Conservation (phyloP, 2,797 vertebrate species). For the Anniella stebbinsi region DNA sequence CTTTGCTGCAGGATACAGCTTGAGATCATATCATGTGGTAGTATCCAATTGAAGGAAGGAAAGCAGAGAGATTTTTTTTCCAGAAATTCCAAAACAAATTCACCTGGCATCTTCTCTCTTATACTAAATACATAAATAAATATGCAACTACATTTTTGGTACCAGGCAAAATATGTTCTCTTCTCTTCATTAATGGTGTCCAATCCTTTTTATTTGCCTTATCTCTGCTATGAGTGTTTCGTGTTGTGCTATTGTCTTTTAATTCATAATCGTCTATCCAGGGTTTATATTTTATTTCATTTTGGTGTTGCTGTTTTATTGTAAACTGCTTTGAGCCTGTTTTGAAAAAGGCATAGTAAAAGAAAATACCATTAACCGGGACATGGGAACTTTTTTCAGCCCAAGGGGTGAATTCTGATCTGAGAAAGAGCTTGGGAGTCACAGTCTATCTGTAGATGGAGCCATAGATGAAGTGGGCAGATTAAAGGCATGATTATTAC, state of each 20-base stretch:
- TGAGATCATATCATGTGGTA: neutral
- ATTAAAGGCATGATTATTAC: too few relatives aligned
- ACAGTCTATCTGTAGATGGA: too few relatives aligned
- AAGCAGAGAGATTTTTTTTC: neutral
- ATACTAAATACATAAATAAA: neutral
- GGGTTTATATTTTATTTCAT: neutral
- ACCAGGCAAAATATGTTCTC: neutral
- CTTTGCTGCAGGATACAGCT: neutral
- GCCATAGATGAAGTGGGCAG: too few relatives aligned
- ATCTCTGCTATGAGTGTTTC: neutral
- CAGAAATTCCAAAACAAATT: neutral
- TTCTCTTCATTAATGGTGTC: neutral
- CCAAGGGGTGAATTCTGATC: too few relatives aligned
- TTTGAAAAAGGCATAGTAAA: neutral
- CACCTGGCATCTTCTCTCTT: neutral
- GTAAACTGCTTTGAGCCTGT: neutral
- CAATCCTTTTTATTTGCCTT: neutral
- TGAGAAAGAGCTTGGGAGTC: too few relatives aligned
- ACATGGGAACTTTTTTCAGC: neutral
- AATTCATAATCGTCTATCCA: neutral
- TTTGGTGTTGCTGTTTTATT: neutral
- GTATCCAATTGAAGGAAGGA: neutral
- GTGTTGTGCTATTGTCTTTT: neutral
- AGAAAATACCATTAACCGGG: neutral
- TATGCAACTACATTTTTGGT: neutral